phyloP scores from a whole-genome alignment of 2,113 vertebrate species.

The Dasyprocta punctata region DNA sequence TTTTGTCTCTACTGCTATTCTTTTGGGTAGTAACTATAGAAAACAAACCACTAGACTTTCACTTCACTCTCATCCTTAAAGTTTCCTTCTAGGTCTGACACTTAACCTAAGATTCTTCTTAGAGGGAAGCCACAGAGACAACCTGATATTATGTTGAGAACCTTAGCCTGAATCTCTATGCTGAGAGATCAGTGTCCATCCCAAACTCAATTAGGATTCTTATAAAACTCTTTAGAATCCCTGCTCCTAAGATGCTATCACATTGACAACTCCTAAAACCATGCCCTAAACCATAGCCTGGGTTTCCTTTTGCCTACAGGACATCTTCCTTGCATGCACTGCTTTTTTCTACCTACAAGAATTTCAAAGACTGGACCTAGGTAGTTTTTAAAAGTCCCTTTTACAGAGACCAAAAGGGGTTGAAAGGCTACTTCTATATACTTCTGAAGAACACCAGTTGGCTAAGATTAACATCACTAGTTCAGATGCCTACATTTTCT shows the following conservation, averaged over 20 bases:
- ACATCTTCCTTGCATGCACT: not conserved
- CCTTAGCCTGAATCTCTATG: not conserved
- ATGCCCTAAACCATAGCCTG: not conserved
- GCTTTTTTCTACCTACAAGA: not conserved
- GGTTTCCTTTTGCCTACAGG: not conserved
- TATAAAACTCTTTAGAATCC: not conserved
- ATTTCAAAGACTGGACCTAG: slow-evolving; percentile 27
- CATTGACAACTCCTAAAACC: not conserved
- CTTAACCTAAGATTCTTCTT: not conserved
- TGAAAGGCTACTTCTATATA: not conserved
- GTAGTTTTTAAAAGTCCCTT: not conserved
- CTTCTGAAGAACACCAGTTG: slow-evolving; percentile 25
- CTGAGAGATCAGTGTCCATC: not conserved
- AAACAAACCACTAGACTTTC: slow-evolving; percentile 32
- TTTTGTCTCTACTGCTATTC: not conserved
- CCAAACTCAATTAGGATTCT: not conserved
- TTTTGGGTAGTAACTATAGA: not conserved
- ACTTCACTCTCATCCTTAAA: slow-evolving; percentile 32
- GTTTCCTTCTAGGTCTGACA: not conserved
- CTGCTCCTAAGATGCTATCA: not conserved
- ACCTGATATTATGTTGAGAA: not conserved
- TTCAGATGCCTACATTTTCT: not conserved
- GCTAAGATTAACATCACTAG: not conserved
- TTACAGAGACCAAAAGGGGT: not conserved
- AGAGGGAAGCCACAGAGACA: not conserved